Base-by-base conservation (phyloP, 2,888 invertebrate genomes). In the Protophormia terraenovae region DNA sequence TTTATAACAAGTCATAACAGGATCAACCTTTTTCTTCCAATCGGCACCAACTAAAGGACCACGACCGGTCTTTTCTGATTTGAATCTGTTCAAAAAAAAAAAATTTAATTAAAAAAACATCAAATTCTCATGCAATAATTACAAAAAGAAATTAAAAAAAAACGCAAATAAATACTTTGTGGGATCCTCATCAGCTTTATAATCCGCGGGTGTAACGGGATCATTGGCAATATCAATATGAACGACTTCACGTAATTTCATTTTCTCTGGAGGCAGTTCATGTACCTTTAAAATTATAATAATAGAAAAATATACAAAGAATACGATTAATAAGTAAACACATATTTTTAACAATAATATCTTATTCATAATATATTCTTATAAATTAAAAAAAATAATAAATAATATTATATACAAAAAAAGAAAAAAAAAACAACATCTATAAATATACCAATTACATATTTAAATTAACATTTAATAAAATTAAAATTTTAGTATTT, bases 1-100 rank as follows among this genome's bases (percentile, higher is more conserved):
- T 93, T 99, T 99, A 93, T 99, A 99, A 93, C 98, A 98, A 71
- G 98, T 98, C 99, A 99, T 99, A 85, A 98, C 96, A 19, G 98
- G 98, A 73, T 96, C 93, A 60, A 95, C 95, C 50, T 94, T 94
- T 79, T 95, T 94, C 93, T 95, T 95, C 98, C 98, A 98, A 87
- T 95, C 95, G 88, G 95, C 94, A 0, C 95, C 95, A 85, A 94
- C 93, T 78, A 99, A 94, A 47, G 98, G 99, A 8, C 99, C 99
- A 90, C 99, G 95, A 16, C 97, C 97, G 16, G 99, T 98, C 94
- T 99, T 99, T 90, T 93, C 93, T 67, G 98, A 99, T 92, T 96
- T 96, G 93, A 97, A 98, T 92, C 95, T 96, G 53, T 8, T 6
- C 29, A 75, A 4, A 14, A 60, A 22, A 64, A 27, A 27, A 45